These are phyloP conservation scores for Heptranchias perlo DNA, from an alignment of 2,113 vertebrate species.

Conservation along the genomic window DNA sequence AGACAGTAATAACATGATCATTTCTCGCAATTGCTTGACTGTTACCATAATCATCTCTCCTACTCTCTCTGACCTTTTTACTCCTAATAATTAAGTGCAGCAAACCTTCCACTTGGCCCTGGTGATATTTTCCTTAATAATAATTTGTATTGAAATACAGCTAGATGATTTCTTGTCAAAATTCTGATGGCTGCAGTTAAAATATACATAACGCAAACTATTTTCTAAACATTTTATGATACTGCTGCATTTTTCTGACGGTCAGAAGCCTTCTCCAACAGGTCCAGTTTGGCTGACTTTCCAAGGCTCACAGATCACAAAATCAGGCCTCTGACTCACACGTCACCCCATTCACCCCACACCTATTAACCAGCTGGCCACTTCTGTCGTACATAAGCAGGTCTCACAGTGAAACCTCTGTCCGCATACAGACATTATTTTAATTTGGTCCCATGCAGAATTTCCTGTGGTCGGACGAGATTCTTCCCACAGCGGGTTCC, in stretches of 20 bases:
- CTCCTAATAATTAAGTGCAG: not conserved
- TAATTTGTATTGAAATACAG: not conserved
- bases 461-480: not conserved
- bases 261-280: not conserved
- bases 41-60: not conserved
- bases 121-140: not conserved
- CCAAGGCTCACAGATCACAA: not conserved
- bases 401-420: not conserved
- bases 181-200: not conserved
- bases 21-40: not conserved
- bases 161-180: not conserved
- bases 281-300: not conserved
- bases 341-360: not conserved
- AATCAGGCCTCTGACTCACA: not conserved
- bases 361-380: not conserved
- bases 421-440: not conserved
- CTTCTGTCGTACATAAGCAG: not conserved
- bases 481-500: not conserved
- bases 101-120: not conserved
- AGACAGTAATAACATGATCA: not conserved
- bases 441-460: not conserved
- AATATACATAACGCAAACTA: constrained; percentile 13
- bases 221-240: not conserved
- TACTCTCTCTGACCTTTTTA: constrained; percentile 3
- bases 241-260: not conserved